Base-by-base conservation (phyloP, 2,888 invertebrate genomes). In the Chymomyza caudatula region DNA sequence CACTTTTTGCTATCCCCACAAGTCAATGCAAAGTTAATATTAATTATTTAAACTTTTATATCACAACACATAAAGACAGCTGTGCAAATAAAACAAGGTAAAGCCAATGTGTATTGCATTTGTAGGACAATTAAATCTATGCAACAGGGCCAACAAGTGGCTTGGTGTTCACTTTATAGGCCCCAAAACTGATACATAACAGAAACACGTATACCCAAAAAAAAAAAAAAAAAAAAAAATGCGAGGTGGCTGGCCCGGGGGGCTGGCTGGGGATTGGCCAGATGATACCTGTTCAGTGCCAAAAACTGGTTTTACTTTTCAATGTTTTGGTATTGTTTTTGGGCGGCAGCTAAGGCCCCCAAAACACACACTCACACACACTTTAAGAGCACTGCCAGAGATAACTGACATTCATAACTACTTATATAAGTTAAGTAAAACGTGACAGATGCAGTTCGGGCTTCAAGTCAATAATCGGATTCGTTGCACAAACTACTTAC, bases 291-390 rank as follows among this genome's bases (percentile, higher is more conserved):
- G 47, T 47, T 47, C n/a, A 47, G 5, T 47, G 47, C 47, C 47
- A 47, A 47, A 47, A 47, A 47, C 47, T 47, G 47, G 47, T 47
- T 47, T 47, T 47, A 47, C 47, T 47, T 47, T 37, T 47, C 47
- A 47, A 47, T 47, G 47, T 19, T 47, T 47, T 47, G 19, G 15
- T 37, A 37, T 47, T 47, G 17, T 47, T 44, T n/a, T 44, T 44
- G 29, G 29, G 29, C 29, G 29, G 29, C 29, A 8, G 11, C 29
- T 1, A 37, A 37, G 29, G 8, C 29, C 11, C 29, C 29, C 29
- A 11, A 37, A 11, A 13, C 0, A 11, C 11, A 37, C 11, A 8
- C 4, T 8, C 29, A 29, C 2, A 29, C n/a, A n/a, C n/a, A n/a
- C n/a, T n/a, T n/a, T n/a, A 29, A 8, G 29, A 4, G 29, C 5